Conservation (phyloP, 2,888 invertebrate genomes). For the Cantharis rustica region DNA sequence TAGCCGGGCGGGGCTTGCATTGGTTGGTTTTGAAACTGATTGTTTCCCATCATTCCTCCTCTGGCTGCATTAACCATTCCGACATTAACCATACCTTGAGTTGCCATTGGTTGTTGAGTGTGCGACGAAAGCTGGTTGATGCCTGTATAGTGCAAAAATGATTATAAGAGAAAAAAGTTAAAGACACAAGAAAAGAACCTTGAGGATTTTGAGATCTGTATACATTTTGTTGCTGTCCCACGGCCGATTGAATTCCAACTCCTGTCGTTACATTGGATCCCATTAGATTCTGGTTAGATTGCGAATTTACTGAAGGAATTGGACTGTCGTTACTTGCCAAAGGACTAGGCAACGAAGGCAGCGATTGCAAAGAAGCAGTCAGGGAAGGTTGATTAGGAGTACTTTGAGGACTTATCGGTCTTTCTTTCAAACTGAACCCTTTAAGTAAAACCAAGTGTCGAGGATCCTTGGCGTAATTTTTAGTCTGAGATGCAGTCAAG, state of each 20-base stretch:
- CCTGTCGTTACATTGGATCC: slow-evolving; percentile 43
- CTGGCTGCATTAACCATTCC: slow-evolving; percentile 47
- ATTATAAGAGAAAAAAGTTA: neutral
- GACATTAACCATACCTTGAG: slow-evolving; percentile 43
- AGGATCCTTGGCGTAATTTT: slow-evolving; percentile 91
- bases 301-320: slow-evolving; percentile 47
- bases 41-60: slow-evolving; percentile 41
- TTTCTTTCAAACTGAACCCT: slow-evolving; percentile 71
- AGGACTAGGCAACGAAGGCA: slow-evolving; percentile 60
- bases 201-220: slow-evolving; percentile 52
- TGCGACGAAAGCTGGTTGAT: slow-evolving; percentile 39
- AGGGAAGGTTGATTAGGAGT: slow-evolving; percentile 51
- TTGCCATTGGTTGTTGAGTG: slow-evolving; percentile 38
- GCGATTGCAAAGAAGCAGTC: slow-evolving; percentile 47
- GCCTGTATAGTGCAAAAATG: slow-evolving; percentile 21
- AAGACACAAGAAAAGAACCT: slow-evolving; percentile 34
- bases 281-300: slow-evolving; percentile 54
- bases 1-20: slow-evolving; percentile 59
- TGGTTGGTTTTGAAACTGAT: slow-evolving; percentile 47
- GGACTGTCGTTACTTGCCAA: slow-evolving; percentile 62
- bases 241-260: slow-evolving; percentile 44
- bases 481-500: slow-evolving; percentile 74
- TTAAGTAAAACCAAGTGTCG: slow-evolving; percentile 79
- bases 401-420: slow-evolving; percentile 67
- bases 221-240: slow-evolving; percentile 50